Base-by-base conservation (phyloP, 37 sponge, comb jelly and placozoan species). In the Eunapius fragilis region DNA sequence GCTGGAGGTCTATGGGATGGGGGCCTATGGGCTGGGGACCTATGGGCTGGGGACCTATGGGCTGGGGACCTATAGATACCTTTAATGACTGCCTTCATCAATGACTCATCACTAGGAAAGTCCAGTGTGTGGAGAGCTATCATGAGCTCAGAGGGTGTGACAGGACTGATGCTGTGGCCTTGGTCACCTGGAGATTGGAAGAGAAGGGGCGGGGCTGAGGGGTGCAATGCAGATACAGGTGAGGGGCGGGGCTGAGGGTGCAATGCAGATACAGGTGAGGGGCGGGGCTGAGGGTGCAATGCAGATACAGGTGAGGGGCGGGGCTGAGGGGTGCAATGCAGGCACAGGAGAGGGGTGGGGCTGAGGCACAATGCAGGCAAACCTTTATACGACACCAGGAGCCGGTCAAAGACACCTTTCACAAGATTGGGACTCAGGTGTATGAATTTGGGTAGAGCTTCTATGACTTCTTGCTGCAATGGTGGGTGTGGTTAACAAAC, bases 111-210 rank as follows among this genome's bases (percentile, higher is more conserved):
- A n/a, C 80, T 80, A 27, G 71, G 81, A 48, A 90, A 93, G 81
- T 98, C 95, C 71, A 99, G 92, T 73, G 93, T 92, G 82, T 99
- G 99, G 47, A 99, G 93, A 19, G 97, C 93, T 23, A 99, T 84
- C 73, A 99, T 83, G 11, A 99, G 90, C 76, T 99, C 98, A 1
- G 97, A 86, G 17, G 97, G 96, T 0, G 89, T 88, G 28, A 99
- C 48, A n/a, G 94, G 94, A 77, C 96, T 88, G 41, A 80, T 88
- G 45, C 87, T 81, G 58, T 77, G 82, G 24, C 79, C 83, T 38
- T 82, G 83, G 38, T 93, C 93, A 25, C 86, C 90, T 89, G 86
- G 4, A 17, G 12, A 33, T 72, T 25, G 27, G 7, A 70, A 7
- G 27, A 10, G 71, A 10, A 70, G 3, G 27, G 27, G 27, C 27